These are phyloP conservation scores for Sipha flava DNA, from an alignment of 1,140 invertebrate genomes.

Conservation along the genomic window DNA sequence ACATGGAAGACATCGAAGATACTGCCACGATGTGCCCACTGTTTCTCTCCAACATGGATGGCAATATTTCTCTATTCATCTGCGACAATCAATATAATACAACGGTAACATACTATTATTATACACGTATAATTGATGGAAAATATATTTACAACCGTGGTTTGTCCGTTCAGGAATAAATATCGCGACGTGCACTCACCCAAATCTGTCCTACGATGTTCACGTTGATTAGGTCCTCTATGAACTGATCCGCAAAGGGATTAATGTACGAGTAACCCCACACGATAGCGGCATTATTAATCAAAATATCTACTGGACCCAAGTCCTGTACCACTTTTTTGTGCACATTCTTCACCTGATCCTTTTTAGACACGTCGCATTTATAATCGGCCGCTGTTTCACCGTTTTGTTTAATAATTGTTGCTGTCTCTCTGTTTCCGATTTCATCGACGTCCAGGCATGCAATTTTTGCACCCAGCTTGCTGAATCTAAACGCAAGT, in stretches of 20 bases:
- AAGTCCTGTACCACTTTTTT: slow-evolving; percentile 34
- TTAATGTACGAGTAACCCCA: slow-evolving; percentile 35
- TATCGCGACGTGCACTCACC: slow-evolving; percentile 38
- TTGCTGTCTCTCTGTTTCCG: slow-evolving; percentile 48
- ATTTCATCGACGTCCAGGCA: slow-evolving; percentile 56
- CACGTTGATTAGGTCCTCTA: slow-evolving; percentile 37
- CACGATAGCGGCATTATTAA: slow-evolving; percentile 42
- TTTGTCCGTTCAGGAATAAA: too few species aligned
- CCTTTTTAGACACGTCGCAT: slow-evolving; percentile 43
- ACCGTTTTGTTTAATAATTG: slow-evolving; percentile 40
- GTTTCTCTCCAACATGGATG: slow-evolving; percentile 21
- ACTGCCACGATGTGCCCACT: slow-evolving; percentile 31
- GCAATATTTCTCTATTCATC: too few species aligned
- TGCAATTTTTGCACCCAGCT: slow-evolving; percentile 53
- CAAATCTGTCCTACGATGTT: slow-evolving; percentile 41
- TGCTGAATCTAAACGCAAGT: slow-evolving; percentile 54
- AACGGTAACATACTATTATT: too few species aligned
- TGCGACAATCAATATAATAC: too few species aligned
- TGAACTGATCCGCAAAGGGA: slow-evolving; percentile 43
- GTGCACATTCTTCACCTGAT: slow-evolving; percentile 36
- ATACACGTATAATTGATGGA: too few species aligned
- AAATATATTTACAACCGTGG: too few species aligned
- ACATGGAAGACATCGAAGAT: slow-evolving; percentile 52
- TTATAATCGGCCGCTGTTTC: slow-evolving; percentile 37
- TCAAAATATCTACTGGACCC: slow-evolving; percentile 38